These are phyloP conservation scores for Gadopsis bispinosus DNA, from an alignment of 2,797 vertebrate genomes.

Conservation along the genomic window DNA sequence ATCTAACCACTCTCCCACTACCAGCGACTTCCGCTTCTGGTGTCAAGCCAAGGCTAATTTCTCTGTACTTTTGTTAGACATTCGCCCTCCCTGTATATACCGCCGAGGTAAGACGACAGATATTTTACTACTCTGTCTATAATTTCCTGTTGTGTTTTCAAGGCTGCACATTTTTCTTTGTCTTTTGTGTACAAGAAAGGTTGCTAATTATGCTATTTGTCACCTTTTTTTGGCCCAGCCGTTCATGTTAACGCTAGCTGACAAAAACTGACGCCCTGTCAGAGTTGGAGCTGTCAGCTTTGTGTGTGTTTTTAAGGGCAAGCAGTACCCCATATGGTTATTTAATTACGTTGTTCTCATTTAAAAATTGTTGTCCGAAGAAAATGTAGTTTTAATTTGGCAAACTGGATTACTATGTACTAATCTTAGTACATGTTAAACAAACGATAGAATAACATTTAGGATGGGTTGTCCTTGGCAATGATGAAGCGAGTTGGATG, in stretches of 20 bases:
- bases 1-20: slow-evolving; percentile 42
- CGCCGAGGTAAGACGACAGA: slow-evolving; percentile 57
- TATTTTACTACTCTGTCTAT: not conserved
- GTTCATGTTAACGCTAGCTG: slow-evolving; percentile 69
- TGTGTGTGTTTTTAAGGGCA: not conserved
- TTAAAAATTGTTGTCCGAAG: not conserved
- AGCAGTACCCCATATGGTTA: accelerated
- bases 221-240: slow-evolving; percentile 48
- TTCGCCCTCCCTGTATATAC: not conserved
- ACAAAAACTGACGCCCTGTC: slow-evolving; percentile 55
- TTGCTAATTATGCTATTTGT: slow-evolving; percentile 54
- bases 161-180: too few relatives aligned
- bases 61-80: slow-evolving; percentile 44
- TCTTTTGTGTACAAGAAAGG: too few relatives aligned
- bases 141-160: not conserved
- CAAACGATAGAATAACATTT: slow-evolving; percentile 14
- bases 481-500: not conserved
- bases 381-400: not conserved
- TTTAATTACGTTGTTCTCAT: not conserved
- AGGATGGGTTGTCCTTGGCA: slow-evolving; percentile 19
- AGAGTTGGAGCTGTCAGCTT: slow-evolving; percentile 12
- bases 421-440: slow-evolving; percentile 33
- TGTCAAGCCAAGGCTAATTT: slow-evolving; percentile 68
- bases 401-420: not conserved
- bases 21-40: slow-evolving; percentile 80